These are phyloP conservation scores for Thaleichthys pacificus DNA, from an alignment of 2,797 vertebrate genomes.

Conservation along the genomic window DNA sequence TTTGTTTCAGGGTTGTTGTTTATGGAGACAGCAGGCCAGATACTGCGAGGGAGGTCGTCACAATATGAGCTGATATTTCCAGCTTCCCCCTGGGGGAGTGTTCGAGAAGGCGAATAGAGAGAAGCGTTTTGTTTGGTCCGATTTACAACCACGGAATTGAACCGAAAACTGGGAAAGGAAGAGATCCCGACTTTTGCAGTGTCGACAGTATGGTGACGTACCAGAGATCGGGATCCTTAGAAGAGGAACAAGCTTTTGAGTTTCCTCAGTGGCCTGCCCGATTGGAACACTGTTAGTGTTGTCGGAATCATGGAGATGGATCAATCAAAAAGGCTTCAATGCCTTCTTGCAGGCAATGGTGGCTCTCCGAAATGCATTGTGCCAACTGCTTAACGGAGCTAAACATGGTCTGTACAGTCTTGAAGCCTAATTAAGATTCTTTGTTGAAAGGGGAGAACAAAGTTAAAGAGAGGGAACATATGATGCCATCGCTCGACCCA, in stretches of 20 bases:
- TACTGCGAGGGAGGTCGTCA: constrained; percentile 58
- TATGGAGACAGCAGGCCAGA: constrained; percentile 41
- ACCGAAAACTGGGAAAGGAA: constrained; percentile 60
- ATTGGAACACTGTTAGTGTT: constrained; percentile 52
- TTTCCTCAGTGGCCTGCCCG: constrained; percentile 49
- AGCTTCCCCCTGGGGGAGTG: constrained; percentile 63
- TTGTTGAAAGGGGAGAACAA: neutral
- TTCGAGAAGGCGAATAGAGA: constrained; percentile 70
- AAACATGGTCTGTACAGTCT: constrained; percentile 10
- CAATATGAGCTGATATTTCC: constrained; percentile 66
- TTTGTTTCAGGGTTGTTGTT: constrained; percentile 41
- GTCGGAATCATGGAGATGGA: constrained; percentile 50
- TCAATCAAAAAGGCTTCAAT: constrained; percentile 51
- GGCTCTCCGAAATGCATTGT: constrained; percentile 21
- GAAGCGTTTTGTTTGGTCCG: constrained; percentile 68
- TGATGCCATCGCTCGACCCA: constrained; percentile 34
- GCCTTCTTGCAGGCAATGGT: constrained; percentile 34
- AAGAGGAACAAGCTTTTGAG: constrained; percentile 47
- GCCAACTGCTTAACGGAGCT: constrained; percentile 24
- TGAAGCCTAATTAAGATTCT: constrained; percentile 20
- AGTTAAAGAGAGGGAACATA: constrained; percentile 11
- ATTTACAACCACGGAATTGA: constrained; percentile 69
- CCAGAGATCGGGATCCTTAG: constrained; percentile 67
- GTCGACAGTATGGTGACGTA: constrained; percentile 72
- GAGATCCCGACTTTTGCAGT: constrained; percentile 65